A percentile compares a stretch with the other conserved stretches of the same genome.
These are phyloP conservation scores for Lepisosteus oculatus DNA, from an alignment of 2,113 vertebrate genomes.

Conservation along the genomic window DNA sequence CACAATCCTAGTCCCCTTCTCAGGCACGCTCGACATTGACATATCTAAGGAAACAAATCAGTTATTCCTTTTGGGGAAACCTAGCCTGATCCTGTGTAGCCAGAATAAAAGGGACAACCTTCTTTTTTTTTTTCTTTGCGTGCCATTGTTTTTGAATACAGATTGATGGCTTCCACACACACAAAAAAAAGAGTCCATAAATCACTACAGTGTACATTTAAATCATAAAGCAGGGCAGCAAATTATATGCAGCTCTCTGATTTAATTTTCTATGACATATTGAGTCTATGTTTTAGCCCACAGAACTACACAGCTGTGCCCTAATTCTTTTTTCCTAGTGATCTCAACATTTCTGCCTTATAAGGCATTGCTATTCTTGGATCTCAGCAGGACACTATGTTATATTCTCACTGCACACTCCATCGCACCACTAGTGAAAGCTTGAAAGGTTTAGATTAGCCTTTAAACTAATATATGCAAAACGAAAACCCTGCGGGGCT, in stretches of 20 bases:
- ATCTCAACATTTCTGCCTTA: slow-evolving; percentile 73
- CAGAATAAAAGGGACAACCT: no score
- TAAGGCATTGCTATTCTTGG: slow-evolving; percentile 71
- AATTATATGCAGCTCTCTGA: slow-evolving; percentile 60
- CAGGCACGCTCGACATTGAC: no score
- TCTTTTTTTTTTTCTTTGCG: background rate
- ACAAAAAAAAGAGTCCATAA: slow-evolving; percentile 26
- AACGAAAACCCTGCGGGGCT: slow-evolving; percentile 33
- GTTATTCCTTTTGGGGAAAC: no score
- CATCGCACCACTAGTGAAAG: slow-evolving; percentile 34
- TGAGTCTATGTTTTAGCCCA: slow-evolving; percentile 84
- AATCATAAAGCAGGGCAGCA: slow-evolving; percentile 32
- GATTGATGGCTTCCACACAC: slow-evolving; percentile 12
- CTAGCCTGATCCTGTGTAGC: no score
- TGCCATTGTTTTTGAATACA: background rate
- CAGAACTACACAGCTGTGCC: slow-evolving; percentile 83
- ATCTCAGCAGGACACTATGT: slow-evolving; percentile 59
- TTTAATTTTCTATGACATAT: slow-evolving; percentile 83
- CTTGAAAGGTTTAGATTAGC: slow-evolving; percentile 32
- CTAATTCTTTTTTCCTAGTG: slow-evolving; percentile 76
- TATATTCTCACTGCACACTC: slow-evolving; percentile 60
- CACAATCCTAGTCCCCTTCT: no score
- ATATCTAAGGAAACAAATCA: no score
- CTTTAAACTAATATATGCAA: slow-evolving; percentile 24
- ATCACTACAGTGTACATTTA: slow-evolving; percentile 37